Evolutionary conservation across 2,113 vertebrate species (phyloP), one percentile per base, ranked within the genome.

Genomic region (Heterocephalus glaber): DNA sequence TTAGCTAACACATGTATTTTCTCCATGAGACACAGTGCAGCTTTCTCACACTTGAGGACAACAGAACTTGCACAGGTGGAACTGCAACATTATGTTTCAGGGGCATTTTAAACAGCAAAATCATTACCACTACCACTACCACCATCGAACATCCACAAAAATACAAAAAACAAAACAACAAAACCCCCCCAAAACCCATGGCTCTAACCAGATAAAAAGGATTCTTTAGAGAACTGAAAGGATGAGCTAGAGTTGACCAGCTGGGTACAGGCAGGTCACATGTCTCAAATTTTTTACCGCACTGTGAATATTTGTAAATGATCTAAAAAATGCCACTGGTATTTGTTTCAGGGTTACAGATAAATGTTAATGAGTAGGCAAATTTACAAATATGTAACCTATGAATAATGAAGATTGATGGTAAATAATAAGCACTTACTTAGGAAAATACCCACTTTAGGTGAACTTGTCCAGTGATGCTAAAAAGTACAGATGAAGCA

Each of bases 381-480:
- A 86, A 81, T 66, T 52, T 82, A 44, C 61, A 94, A 94, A 90
- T 68, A 94, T 0, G 65, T 33, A 92, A 41, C 30, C 49, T 44
- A 41, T 63, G n/a, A 95, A 81, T 88, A 94, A 94, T 89, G 35
- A 94, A 77, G 41, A 83, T 0, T 82, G 60, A 76, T 54, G 79
- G 33, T 58, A 92, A 60, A 83, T n/a, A 95, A 79, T 74, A 41
- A 96, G 54, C 49, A 86, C 92, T 86, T 93, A 89, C 61, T 92
- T 61, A 94, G 63, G 66, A 86, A 96, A 96, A 89, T 47, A 72
- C 41, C 41, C 63, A 95, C 10, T 19, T 80, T n/a, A 95, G 38
- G 66, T 79, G 80, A 93, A 83, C 24, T 54, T 33, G 8, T 16
- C 41, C 54, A 74, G n/a, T 38, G 41, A 81, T 76, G 35, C 84